Conservation (phyloP, 1,140 invertebrate species). For the Pseudomyrmex dendroicus region DNA sequence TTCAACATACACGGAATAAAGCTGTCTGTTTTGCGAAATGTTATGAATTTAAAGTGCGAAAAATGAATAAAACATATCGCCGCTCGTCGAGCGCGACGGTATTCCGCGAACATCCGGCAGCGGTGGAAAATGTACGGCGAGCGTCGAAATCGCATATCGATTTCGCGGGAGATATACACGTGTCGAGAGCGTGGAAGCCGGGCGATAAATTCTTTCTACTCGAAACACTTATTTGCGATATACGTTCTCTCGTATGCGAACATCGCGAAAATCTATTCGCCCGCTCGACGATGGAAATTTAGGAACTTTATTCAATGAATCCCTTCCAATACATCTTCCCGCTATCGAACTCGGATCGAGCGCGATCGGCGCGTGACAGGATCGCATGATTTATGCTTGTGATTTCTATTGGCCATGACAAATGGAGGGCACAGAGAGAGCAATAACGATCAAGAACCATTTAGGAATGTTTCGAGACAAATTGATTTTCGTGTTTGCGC, state of each 20-base stretch:
- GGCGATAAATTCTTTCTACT: slow-evolving; percentile 60
- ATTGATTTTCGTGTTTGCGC: slow-evolving; percentile 26
- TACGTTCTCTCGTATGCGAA: slow-evolving; percentile 49
- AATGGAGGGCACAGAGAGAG: slow-evolving; percentile 35
- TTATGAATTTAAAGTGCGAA: slow-evolving; percentile 61
- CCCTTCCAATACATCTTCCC: slow-evolving; percentile 52
- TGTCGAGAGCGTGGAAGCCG: slow-evolving; percentile 58
- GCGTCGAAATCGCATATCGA: slow-evolving; percentile 61
- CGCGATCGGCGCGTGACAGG: slow-evolving; percentile 47
- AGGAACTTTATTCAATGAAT: slow-evolving; percentile 60
- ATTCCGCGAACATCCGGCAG: slow-evolving; percentile 57
- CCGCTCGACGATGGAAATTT: slow-evolving; percentile 54
- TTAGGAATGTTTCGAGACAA: slow-evolving; percentile 48
- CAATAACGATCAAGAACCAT: slow-evolving; percentile 54
- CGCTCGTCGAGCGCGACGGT: slow-evolving; percentile 57
- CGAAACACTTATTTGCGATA: slow-evolving; percentile 61
- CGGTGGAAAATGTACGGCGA: slow-evolving; percentile 55
- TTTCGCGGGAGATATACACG: slow-evolving; percentile 59
- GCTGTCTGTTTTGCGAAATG: slow-evolving; percentile 61
- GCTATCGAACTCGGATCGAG: slow-evolving; percentile 54
- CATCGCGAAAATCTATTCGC: slow-evolving; percentile 56
- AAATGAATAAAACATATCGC: slow-evolving; percentile 60
- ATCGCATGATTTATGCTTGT: slow-evolving; percentile 62
- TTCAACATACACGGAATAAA: slow-evolving; percentile 51
- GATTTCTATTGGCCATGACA: slow-evolving; percentile 60